phyloP scores from a whole-genome alignment of 2,113 vertebrate genomes.

The Meles meles region DNA sequence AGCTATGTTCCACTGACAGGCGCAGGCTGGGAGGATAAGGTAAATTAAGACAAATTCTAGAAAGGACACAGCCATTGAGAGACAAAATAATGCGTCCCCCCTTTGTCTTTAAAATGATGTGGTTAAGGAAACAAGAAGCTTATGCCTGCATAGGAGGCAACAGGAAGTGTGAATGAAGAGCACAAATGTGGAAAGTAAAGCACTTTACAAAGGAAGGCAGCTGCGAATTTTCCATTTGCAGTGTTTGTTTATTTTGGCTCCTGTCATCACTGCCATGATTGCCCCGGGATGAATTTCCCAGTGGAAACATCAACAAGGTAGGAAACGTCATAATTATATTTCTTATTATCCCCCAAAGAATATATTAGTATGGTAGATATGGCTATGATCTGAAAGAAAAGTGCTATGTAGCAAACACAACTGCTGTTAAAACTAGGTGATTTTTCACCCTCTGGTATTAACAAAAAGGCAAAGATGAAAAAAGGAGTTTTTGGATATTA shows the following conservation, averaged over 20 bases:
- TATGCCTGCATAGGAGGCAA: neutral
- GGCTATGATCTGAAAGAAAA: neutral
- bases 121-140: neutral
- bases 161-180: neutral
- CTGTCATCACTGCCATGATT: neutral
- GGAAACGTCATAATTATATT: neutral
- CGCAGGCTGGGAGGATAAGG: neutral
- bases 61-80: neutral
- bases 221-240: neutral
- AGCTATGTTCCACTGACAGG: neutral
- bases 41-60: neutral
- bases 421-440: neutral
- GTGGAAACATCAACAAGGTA: neutral
- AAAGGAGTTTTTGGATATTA: neutral
- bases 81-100: neutral
- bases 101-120: neutral
- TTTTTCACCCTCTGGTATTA: neutral
- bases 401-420: neutral
- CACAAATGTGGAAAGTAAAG: neutral
- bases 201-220: neutral
- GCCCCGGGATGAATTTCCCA: neutral
- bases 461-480: neutral
- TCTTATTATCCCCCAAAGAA: slow-evolving; percentile 2
- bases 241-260: neutral
- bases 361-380: neutral